phyloP scores from a whole-genome alignment of 1,140 invertebrate species.

The Drosophila melanica region DNA sequence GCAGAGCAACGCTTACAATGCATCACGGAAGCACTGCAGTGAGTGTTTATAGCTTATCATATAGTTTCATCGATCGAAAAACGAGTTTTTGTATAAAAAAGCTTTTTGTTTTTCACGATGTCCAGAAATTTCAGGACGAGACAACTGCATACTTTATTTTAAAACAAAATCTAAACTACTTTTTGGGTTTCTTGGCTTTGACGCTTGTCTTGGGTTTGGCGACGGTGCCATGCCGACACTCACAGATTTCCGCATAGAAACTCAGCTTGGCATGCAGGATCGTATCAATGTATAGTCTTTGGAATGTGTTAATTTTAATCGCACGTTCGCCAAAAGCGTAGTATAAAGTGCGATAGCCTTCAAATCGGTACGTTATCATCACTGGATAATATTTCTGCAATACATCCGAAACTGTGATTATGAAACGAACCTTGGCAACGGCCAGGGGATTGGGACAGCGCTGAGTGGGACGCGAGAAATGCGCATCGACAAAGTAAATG shows the following conservation, averaged over 20 bases:
- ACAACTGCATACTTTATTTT: background rate
- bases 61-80: too few species aligned
- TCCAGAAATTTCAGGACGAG: too few species aligned
- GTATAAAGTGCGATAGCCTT: constrained; percentile 64
- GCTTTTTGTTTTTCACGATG: too few species aligned
- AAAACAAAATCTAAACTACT: background rate
- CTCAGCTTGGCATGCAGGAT: constrained; percentile 63
- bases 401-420: constrained; percentile 57
- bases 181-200: background rate
- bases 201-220: constrained; percentile 5
- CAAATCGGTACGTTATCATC: constrained; percentile 76
- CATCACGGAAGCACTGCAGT: constrained; percentile 84
- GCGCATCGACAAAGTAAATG: constrained; percentile 68
- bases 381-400: constrained; percentile 56
- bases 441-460: constrained; percentile 70
- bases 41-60: constrained; percentile 30
- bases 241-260: constrained; percentile 63
- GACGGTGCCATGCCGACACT: constrained; percentile 66
- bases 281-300: constrained; percentile 72
- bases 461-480: constrained; percentile 68
- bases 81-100: too few species aligned
- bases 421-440: constrained; percentile 71
- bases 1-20: constrained; percentile 86
- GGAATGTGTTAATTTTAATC: constrained; percentile 36
- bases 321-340: constrained; percentile 61